Evolutionary conservation across 2,797 vertebrate species (phyloP).

Genomic region (Dendrocincla tyrannina): DNA sequence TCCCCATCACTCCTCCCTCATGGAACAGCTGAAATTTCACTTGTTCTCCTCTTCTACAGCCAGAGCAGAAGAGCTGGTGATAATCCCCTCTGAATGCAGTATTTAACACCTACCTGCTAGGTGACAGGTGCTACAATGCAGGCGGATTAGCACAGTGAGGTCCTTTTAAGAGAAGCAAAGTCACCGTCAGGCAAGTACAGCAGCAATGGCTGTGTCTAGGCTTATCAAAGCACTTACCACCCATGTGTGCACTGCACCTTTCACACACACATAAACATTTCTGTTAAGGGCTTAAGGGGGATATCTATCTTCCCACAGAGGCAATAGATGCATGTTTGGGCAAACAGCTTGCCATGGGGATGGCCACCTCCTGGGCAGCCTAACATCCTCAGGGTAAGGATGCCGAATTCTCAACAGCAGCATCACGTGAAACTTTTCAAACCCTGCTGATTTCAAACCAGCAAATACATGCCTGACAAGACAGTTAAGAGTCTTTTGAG

Average conservation of each 20-base stretch:
- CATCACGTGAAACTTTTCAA: not conserved
- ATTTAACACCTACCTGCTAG: constrained; percentile 45
- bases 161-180: constrained; percentile 11
- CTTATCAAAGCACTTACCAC: not conserved
- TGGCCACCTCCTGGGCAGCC: not conserved
- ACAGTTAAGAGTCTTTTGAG: not conserved
- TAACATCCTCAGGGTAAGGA: not conserved
- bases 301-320: not conserved
- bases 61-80: not conserved
- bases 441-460: not conserved
- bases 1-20: not conserved
- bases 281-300: not conserved
- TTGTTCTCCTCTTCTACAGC: not conserved
- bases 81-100: constrained; percentile 13
- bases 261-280: not conserved
- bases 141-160: not conserved
- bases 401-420: not conserved
- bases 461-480: not conserved
- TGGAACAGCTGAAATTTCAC: not conserved
- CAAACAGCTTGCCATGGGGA: not conserved
- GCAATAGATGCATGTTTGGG: not conserved
- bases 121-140: constrained; percentile 31
- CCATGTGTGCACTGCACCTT: not conserved
- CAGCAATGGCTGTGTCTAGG: not conserved
- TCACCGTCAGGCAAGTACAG: not conserved